Base-by-base conservation (phyloP, 2,113 vertebrate genomes). In the Trichomycterus rosablanca region DNA sequence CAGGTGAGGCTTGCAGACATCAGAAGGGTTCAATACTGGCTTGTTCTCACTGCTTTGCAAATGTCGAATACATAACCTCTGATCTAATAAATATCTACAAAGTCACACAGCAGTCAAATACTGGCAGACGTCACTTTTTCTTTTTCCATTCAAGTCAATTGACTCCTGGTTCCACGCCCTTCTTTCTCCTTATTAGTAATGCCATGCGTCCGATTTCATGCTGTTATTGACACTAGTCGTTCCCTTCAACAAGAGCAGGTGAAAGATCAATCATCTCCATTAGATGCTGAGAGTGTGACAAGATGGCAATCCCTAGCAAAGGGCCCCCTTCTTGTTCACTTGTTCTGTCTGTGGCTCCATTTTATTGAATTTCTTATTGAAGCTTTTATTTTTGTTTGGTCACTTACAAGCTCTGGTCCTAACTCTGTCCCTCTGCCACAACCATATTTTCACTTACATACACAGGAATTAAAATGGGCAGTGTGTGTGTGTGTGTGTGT, bases 241-340 rank as follows among this genome's bases (percentile, higher is more conserved):
- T 72, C 42, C 42, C 61, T 44, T 69, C 48, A 59, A 75, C 60
- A 68, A 75, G 69, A 37, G 61, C 50, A 66, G 53, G 61, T 57
- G 42, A 62, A 75, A 72, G 68, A 75, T 75, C 68, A 72, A 75
- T 75, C 73, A 72, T 52, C 54, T 71, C 66, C 68, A 66, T 72
- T 72, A 68, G 69, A 68, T 30, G 40, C 69, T 18, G 57, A 68
- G 62, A 72, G 62, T 66, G 66, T 66, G 66, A 75, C 68, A 75
- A 67, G 65, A 71, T 66, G 60, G 50, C 56, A 67, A 62, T 68
- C 51, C 68, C 40, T 61, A 51, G 60, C 66, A 72, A 46, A 53
- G 62, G n/a, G 32, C 39, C 43, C 46, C 50, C 63, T 50, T 61
- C 46, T 59, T 58, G 58, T 48, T 15, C 28, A 40, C 35, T 65